Evolutionary conservation across 2,888 invertebrate species (phyloP), one percentile per base, ranked within the genome.

Genomic region (Pseudeuparius sepicola): DNA sequence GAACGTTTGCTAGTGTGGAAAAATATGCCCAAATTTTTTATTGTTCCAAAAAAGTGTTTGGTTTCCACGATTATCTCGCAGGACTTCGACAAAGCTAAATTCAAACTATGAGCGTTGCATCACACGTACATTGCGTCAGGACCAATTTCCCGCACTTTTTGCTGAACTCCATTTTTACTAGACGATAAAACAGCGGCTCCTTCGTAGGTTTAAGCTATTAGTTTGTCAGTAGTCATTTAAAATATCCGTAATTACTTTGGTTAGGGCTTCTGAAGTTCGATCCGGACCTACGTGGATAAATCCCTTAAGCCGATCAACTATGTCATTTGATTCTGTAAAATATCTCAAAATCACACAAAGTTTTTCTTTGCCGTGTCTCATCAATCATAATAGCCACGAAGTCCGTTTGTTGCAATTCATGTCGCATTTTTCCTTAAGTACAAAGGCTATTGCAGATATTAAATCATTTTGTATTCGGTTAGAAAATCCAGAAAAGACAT

Each of bases 201-300:
- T 31, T 54, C 49, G 34, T 54, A 54, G 11, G 48, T 52, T 42
- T 56, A 54, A 9, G 48, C 51, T 11, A 54, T 39, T 32, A 54
- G 39, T 47, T 54, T 53, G 10, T 44, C 26, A 31, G 34, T 42
- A 51, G 24, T 50, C 40, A 14, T 39, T 17, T 25, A 52, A 23
- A 34, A 42, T 42, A 12, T 41, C 28, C 14, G 39, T 23, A 18
- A 52, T 35, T 30, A 48, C 33, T 14, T 29, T 26, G 29, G 39
- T 43, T 30, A 54, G 32, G 10, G 41, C 43, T 29, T 38, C 36
- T 7, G 51, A 47, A 11, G 40, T 39, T 16, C 47, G 38, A 33
- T 52, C 40, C n/a, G 34, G 36, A 36, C 48, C 52, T 6, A 53
- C 51, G 36, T 53, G 47, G 9, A 45, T 44, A 39, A 50, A 55